Conservation (phyloP, 1,140 invertebrate genomes). For the Andricus grossulariae region DNA sequence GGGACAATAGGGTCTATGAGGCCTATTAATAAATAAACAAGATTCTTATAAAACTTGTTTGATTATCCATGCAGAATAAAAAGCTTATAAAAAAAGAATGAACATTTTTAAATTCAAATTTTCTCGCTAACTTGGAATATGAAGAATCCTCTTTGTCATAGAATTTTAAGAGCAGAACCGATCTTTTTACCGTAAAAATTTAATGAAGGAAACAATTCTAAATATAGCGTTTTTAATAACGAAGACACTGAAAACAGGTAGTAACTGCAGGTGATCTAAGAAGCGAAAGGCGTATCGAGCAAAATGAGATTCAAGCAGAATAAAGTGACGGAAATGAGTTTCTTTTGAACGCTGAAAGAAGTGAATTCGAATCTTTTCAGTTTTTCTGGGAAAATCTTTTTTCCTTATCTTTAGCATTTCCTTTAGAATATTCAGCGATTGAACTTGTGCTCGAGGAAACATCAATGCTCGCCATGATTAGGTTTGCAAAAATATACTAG, state of each 20-base stretch:
- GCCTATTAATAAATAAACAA: too few species aligned
- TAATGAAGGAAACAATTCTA: conserved; percentile 9
- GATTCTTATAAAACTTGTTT: too few species aligned
- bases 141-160: too few species aligned
- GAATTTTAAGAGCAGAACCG: too few species aligned
- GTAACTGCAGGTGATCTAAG: background rate
- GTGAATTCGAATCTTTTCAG: conserved; percentile 12
- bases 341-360: conserved; percentile 20
- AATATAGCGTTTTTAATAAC: conserved; percentile 13
- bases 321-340: conserved; percentile 31
- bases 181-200: background rate
- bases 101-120: too few species aligned
- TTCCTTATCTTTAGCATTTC: background rate
- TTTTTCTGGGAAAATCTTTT: conserved; percentile 15
- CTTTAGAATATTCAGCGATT: background rate
- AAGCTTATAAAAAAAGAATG: too few species aligned
- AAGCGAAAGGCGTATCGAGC: conserved; percentile 20
- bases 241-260: conserved; percentile 21
- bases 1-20: too few species aligned
- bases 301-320: conserved; percentile 27
- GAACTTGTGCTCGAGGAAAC: conserved; percentile 21
- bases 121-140: too few species aligned
- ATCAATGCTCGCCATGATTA: conserved; percentile 12
- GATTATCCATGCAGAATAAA: too few species aligned
- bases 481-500: background rate